A percentile compares a stretch with the other conserved stretches of the same genome.
Conservation (phyloP, 2,113 vertebrate genomes). For the Campylomormyrus numenius region DNA sequence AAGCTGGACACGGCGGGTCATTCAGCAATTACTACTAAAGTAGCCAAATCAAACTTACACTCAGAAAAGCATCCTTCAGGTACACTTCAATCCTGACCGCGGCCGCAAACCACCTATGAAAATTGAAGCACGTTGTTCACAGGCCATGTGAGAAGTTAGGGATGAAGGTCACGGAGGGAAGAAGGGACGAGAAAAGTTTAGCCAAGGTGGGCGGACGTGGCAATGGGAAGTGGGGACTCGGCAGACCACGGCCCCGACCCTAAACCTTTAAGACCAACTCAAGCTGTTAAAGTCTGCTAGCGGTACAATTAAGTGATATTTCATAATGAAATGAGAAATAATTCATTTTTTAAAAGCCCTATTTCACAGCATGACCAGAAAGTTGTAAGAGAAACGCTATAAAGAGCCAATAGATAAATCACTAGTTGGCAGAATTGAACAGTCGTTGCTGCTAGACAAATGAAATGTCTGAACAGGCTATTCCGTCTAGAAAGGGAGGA, state of each 20-base stretch:
- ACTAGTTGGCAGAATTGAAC: neutral
- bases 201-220: neutral
- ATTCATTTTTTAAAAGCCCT: neutral
- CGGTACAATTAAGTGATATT: neutral
- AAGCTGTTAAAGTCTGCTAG: neutral
- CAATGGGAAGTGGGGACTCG: neutral
- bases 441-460: neutral
- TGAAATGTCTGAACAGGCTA: neutral
- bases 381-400: neutral
- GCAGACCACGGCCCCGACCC: neutral
- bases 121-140: neutral
- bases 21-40: neutral
- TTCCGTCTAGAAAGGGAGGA: neutral
- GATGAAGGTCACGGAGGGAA: neutral
- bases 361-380: neutral
- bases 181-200: neutral
- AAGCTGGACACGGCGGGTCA: neutral
- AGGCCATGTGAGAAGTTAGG: neutral
- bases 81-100: neutral
- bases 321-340: neutral
- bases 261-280: neutral
- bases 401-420: neutral
- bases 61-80: neutral
- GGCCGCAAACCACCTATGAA: neutral
- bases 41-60: neutral